Evolutionary conservation across 2,888 invertebrate species (phyloP).

Genomic region (Halictus quadricinctus): DNA sequence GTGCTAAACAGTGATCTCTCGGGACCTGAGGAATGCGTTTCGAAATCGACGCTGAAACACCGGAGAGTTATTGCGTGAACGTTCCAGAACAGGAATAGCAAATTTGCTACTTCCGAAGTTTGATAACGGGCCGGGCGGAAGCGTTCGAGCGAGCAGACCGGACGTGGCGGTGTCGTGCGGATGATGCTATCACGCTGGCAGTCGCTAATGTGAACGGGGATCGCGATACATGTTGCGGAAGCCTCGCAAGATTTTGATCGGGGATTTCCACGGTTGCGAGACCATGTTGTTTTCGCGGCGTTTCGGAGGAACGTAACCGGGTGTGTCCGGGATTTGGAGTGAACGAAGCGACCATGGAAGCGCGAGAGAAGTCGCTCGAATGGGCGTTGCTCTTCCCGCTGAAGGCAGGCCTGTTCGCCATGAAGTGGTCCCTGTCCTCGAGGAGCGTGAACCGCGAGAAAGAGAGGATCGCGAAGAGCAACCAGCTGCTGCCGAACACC

Average conservation of each 20-base stretch:
- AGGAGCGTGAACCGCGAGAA: constrained; percentile 75
- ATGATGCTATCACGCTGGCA: constrained; percentile 35
- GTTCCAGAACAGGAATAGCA: constrained; percentile 12
- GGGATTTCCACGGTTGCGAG: neutral
- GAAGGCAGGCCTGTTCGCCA: constrained; percentile 84
- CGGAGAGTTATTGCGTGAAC: constrained; percentile 11
- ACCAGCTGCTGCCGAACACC: constrained; percentile 60
- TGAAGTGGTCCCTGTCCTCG: constrained; percentile 83
- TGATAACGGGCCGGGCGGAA: constrained; percentile 54
- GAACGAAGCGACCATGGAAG: constrained; percentile 70
- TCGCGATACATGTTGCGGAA: neutral
- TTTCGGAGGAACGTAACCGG: neutral
- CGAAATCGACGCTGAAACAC: neutral
- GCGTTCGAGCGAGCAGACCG: constrained; percentile 35
- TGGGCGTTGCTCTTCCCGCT: constrained; percentile 85
- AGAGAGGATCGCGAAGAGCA: constrained; percentile 66
- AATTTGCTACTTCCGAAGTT: constrained; percentile 40
- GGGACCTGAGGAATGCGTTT: neutral
- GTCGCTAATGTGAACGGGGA: neutral
- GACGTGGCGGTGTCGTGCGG: constrained; percentile 55
- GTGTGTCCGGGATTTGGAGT: neutral
- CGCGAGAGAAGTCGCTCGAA: constrained; percentile 84
- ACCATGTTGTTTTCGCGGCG: neutral
- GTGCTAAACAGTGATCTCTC: neutral
- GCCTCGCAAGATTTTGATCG: neutral